These are phyloP conservation scores for Opisthograptis luteolata DNA, from an alignment of 2,888 invertebrate genomes.

Conservation along the genomic window DNA sequence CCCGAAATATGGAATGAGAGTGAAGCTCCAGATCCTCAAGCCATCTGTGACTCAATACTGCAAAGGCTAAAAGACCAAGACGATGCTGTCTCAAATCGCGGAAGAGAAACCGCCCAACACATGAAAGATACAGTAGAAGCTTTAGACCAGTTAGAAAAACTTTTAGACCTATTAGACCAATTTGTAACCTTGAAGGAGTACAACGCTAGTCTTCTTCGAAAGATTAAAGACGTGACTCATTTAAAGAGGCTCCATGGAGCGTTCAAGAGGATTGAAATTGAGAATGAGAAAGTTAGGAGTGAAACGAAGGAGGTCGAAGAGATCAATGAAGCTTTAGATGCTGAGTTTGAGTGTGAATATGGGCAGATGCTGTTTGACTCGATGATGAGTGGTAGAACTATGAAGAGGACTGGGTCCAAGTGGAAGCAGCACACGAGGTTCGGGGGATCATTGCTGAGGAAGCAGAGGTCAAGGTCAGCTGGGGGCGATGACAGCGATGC, in stretches of 20 bases:
- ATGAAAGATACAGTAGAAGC: constrained; percentile 86
- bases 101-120: constrained; percentile 81
- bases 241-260: constrained; percentile 86
- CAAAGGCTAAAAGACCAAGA: constrained; percentile 68
- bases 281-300: constrained; percentile 66
- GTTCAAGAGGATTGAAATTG: constrained; percentile 77
- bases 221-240: constrained; percentile 89
- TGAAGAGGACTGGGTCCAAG: constrained; percentile 79
- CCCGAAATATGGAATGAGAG: constrained; percentile 69
- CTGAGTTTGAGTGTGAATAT: constrained; percentile 86
- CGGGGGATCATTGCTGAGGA: constrained; percentile 80
- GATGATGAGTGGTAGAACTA: constrained; percentile 83
- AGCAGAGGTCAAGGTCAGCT: constrained; percentile 88
- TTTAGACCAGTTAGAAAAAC: constrained; percentile 91
- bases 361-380: constrained; percentile 87
- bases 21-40: constrained; percentile 62
- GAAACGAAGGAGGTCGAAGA: constrained; percentile 68
- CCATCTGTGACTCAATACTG: constrained; percentile 70
- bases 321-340: constrained; percentile 78
- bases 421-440: constrained; percentile 76
- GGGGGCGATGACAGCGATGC: constrained; percentile 85
- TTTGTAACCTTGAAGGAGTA: constrained; percentile 89
- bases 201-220: constrained; percentile 87
- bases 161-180: constrained; percentile 91
- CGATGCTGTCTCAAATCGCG: constrained; percentile 78